A percentile compares a stretch with the other conserved stretches of the same genome.
Conservation (phyloP, 2,797 vertebrate species). For the Danio jaintianensis region DNA sequence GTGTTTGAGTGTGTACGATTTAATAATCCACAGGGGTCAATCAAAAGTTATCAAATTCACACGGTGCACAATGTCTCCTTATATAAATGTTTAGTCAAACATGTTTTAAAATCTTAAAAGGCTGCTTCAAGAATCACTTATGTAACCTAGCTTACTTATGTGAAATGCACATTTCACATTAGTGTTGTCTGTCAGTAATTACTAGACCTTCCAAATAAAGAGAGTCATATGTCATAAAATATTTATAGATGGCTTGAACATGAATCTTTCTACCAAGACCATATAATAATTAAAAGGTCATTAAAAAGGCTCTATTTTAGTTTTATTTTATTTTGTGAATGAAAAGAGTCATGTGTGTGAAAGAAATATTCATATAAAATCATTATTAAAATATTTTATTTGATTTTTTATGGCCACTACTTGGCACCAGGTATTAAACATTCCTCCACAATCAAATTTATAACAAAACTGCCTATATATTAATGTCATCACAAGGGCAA, state of each 20-base stretch:
- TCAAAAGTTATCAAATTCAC: slow-evolving; percentile 37
- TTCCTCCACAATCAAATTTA: not conserved
- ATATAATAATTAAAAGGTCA: not conserved
- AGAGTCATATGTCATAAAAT: not conserved
- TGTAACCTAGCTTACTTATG: not conserved
- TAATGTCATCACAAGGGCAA: not conserved
- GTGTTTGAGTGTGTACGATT: not conserved
- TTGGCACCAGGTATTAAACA: not conserved
- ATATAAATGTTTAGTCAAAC: slow-evolving; percentile 35
- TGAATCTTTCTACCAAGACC: not conserved
- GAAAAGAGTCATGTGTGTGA: too few relatives aligned
- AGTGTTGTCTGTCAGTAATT: not conserved
- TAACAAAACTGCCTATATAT: not conserved
- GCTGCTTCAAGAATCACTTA: slow-evolving; percentile 4
- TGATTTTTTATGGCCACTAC: not conserved
- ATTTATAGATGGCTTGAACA: too few relatives aligned
- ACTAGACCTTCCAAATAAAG: not conserved
- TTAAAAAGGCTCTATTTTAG: not conserved
- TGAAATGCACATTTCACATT: not conserved
- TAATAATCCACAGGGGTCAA: slow-evolving; percentile 19
- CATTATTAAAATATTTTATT: not conserved
- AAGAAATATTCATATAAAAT: too few relatives aligned
- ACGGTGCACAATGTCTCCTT: not conserved
- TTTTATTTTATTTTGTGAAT: not conserved
- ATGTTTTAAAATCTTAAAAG: slow-evolving; percentile 4